These are phyloP conservation scores for Ptilonorhynchus violaceus DNA, from an alignment of 2,113 vertebrate species.

Conservation along the genomic window DNA sequence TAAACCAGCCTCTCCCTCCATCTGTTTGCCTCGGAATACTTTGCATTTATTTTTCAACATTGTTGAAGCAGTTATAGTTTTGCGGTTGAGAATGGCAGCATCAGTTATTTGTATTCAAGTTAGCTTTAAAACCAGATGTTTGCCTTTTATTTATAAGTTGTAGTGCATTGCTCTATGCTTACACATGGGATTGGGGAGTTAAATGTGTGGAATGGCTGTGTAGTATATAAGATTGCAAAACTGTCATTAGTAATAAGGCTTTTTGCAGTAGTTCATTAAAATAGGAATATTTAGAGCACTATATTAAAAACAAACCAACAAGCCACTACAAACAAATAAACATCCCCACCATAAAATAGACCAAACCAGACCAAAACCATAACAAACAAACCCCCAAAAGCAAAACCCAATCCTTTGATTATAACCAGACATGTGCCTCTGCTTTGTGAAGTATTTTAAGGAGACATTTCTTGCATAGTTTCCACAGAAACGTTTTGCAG, in stretches of 20 bases:
- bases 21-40: slow-evolving; percentile 36
- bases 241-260: background rate
- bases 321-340: background rate
- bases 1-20: background rate
- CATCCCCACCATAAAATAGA: background rate
- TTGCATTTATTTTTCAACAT: slow-evolving; percentile 16
- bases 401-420: background rate
- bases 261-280: background rate
- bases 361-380: no score
- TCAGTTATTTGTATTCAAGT: background rate
- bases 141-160: background rate
- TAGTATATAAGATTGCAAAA: background rate
- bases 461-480: background rate
- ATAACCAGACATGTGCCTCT: background rate
- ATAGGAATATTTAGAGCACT: background rate
- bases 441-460: background rate
- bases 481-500: background rate
- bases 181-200: background rate
- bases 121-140: background rate
- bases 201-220: background rate
- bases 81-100: background rate
- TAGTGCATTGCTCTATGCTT: background rate
- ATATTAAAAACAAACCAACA: background rate
- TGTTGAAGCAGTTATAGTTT: background rate
- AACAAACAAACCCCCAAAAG: background rate